A percentile compares a stretch with the other conserved stretches of the same genome.
Evolutionary conservation across 2,113 vertebrate genomes (phyloP).

Genomic region (Salvelinus alpinus): DNA sequence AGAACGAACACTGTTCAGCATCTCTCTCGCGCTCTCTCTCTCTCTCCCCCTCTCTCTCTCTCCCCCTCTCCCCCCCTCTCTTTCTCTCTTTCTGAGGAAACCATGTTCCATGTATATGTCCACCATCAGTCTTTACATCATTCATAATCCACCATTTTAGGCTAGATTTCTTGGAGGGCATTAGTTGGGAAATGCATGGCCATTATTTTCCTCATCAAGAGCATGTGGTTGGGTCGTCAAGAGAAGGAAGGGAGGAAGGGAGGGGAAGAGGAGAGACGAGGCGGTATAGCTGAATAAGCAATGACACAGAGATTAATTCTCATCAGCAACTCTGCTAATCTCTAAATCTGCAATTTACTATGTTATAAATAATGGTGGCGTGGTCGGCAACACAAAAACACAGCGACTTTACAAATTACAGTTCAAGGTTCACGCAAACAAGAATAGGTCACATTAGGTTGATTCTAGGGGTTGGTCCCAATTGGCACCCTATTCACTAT

Average conservation of each 20-base stretch:
- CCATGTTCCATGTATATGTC: slow-evolving; percentile 19
- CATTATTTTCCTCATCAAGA: slow-evolving; percentile 1
- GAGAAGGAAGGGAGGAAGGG: too few relatives aligned
- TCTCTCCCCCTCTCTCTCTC: too few relatives aligned
- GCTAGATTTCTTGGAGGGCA: slow-evolving; percentile 34
- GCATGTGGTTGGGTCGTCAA: neutral
- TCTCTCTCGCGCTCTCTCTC: too few relatives aligned
- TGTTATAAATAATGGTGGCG: too few relatives aligned
- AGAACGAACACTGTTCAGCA: neutral
- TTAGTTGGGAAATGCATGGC: slow-evolving; percentile 14
- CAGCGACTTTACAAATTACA: too few relatives aligned
- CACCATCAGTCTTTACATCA: slow-evolving; percentile 37
- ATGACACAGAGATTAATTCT: neutral
- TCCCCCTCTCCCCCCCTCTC: too few relatives aligned
- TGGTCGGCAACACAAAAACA: too few relatives aligned
- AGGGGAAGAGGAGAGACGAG: neutral
- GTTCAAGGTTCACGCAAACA: neutral
- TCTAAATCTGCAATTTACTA: too few relatives aligned
- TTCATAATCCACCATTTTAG: slow-evolving; percentile 40
- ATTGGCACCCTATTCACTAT: too few relatives aligned
- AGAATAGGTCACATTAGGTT: neutral
- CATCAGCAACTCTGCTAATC: neutral
- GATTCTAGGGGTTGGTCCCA: neutral
- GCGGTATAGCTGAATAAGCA: neutral
- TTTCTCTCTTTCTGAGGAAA: slow-evolving; percentile 8